These are phyloP conservation scores for Sipha maydis DNA, from an alignment of 2,888 invertebrate species.

Conservation along the genomic window DNA sequence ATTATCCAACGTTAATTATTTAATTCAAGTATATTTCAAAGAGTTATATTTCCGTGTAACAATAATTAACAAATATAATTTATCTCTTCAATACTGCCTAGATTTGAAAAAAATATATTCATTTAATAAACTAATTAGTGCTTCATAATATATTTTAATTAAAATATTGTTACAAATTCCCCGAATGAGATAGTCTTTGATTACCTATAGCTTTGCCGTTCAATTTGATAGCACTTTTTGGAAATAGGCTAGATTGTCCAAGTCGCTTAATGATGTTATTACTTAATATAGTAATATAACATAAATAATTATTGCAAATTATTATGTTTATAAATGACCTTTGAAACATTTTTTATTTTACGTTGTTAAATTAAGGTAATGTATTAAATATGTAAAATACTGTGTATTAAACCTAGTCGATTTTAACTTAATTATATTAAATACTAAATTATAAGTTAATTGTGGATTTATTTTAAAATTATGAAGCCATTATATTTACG, in stretches of 20 bases:
- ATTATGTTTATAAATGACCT: neutral
- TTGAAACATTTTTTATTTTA: constrained; percentile 13
- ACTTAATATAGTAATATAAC: neutral
- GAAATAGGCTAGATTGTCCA: neutral
- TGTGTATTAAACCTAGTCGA: neutral
- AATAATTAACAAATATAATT: neutral
- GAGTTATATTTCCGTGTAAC: neutral
- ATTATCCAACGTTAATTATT: neutral
- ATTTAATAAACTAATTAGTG: neutral
- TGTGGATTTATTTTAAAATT: neutral
- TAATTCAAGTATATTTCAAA: neutral
- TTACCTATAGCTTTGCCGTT: neutral
- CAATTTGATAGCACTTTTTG: constrained; percentile 3
- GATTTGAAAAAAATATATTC: neutral
- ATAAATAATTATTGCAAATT: constrained; percentile 1
- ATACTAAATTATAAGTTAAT: neutral
- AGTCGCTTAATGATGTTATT: neutral
- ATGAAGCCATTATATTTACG: neutral
- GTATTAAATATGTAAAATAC: neutral
- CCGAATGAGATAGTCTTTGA: neutral
- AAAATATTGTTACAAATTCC: neutral
- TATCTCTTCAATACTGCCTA: neutral
- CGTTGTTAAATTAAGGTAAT: neutral
- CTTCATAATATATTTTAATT: neutral
- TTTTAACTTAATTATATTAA: neutral